Conservation (phyloP, 2,113 vertebrate genomes). For the Cheirogaleus medius region DNA sequence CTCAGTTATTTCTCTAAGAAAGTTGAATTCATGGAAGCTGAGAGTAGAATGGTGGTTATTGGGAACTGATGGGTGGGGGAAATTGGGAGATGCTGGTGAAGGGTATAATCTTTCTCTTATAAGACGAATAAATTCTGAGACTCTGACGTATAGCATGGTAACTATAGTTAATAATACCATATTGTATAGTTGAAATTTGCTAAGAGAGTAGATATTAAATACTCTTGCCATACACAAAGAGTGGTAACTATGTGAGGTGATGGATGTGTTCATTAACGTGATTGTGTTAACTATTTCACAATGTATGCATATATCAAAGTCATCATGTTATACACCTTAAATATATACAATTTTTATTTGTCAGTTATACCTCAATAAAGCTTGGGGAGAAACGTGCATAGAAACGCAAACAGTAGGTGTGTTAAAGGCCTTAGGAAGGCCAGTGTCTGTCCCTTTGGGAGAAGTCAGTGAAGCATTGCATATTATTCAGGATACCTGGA, state of each 20-base stretch:
- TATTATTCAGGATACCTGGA: background rate
- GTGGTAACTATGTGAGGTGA: background rate
- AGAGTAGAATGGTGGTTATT: background rate
- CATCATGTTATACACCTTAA: background rate
- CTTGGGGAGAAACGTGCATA: background rate
- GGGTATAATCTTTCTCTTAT: background rate
- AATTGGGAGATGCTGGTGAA: background rate
- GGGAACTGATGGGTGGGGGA: background rate
- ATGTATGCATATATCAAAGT: too few species aligned
- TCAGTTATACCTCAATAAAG: background rate
- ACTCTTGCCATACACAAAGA: background rate
- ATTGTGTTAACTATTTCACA: too few species aligned
- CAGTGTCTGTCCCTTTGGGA: background rate
- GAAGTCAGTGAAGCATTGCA: background rate
- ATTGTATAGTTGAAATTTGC: background rate
- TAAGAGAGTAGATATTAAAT: background rate
- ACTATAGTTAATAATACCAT: background rate
- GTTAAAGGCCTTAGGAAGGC: background rate
- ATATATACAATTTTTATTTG: background rate
- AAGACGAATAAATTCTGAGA: background rate
- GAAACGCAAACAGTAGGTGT: background rate
- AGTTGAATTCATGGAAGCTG: background rate
- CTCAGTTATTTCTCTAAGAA: background rate
- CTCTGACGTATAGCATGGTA: background rate
- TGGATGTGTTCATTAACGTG: too few species aligned